These are phyloP conservation scores for Alloscopus bannaensis DNA, from an alignment of 2,888 invertebrate genomes.

Conservation along the genomic window DNA sequence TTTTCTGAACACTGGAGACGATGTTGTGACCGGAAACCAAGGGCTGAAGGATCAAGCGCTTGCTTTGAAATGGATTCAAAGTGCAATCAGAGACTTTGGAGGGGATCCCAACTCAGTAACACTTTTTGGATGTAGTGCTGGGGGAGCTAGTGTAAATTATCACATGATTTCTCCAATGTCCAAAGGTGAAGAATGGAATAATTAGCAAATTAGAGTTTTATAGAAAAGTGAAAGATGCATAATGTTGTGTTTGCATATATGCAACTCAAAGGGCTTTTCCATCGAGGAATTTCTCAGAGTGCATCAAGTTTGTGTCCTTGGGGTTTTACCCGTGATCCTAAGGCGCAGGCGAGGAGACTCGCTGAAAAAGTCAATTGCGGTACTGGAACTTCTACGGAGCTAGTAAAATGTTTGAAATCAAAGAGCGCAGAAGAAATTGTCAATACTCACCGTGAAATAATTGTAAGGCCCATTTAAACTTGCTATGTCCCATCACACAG, in stretches of 20 bases:
- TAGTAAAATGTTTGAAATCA: constrained; percentile 53
- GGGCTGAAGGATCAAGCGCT: constrained; percentile 58
- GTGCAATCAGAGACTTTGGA: constrained; percentile 57
- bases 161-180: constrained; percentile 58
- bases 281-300: constrained; percentile 60
- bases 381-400: constrained; percentile 30
- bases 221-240: too few species aligned
- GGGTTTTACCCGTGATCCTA: constrained; percentile 62
- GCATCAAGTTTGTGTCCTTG: constrained; percentile 65
- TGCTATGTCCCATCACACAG: background rate
- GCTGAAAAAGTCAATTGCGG: constrained; percentile 58
- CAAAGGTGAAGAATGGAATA: constrained; percentile 42
- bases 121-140: constrained; percentile 46
- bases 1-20: constrained; percentile 62
- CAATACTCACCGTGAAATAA: constrained; percentile 35
- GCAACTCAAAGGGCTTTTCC: constrained; percentile 58
- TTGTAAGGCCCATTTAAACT: constrained; percentile 7
- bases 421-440: constrained; percentile 54
- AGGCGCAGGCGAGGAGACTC: constrained; percentile 51
- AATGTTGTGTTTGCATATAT: background rate
- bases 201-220: too few species aligned
- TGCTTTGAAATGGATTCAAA: constrained; percentile 57
- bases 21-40: background rate
- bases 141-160: constrained; percentile 49
- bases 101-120: constrained; percentile 55